Conservation (phyloP, 2,888 invertebrate species). For the Sipha maydis region DNA sequence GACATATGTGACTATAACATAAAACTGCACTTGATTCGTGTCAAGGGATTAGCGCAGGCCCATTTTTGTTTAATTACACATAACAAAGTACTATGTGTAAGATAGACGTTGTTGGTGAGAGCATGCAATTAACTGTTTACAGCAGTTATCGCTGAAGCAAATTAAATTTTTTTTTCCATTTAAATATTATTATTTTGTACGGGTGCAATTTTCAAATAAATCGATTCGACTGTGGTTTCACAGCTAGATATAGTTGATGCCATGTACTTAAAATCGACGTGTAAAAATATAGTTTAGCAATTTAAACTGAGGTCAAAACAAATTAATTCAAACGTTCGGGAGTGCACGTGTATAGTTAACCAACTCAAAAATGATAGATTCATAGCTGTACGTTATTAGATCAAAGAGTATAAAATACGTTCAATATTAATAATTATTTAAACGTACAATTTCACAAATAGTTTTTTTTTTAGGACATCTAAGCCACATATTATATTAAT, state of each 20-base stretch:
- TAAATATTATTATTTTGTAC: not conserved
- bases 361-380: conserved; percentile 21
- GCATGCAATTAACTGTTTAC: no score
- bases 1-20: not conserved
- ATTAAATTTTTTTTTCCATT: not conserved
- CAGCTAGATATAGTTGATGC: conserved; percentile 13
- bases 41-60: not conserved
- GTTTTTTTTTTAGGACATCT: not conserved
- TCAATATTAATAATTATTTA: not conserved
- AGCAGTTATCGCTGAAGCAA: not conserved
- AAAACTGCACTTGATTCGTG: not conserved
- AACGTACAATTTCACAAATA: not conserved
- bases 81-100: no score
- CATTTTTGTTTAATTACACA: not conserved
- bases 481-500: not conserved
- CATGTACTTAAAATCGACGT: not conserved
- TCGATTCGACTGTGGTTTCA: conserved; percentile 32
- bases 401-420: conserved; percentile 9
- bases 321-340: not conserved
- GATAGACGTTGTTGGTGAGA: no score
- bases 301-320: not conserved
- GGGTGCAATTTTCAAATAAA: not conserved
- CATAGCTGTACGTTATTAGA: not conserved
- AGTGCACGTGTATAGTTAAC: conserved; percentile 1
- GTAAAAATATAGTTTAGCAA: not conserved